These are phyloP conservation scores for Drosophila mayaguana DNA, from an alignment of 2,888 invertebrate genomes.

Conservation along the genomic window DNA sequence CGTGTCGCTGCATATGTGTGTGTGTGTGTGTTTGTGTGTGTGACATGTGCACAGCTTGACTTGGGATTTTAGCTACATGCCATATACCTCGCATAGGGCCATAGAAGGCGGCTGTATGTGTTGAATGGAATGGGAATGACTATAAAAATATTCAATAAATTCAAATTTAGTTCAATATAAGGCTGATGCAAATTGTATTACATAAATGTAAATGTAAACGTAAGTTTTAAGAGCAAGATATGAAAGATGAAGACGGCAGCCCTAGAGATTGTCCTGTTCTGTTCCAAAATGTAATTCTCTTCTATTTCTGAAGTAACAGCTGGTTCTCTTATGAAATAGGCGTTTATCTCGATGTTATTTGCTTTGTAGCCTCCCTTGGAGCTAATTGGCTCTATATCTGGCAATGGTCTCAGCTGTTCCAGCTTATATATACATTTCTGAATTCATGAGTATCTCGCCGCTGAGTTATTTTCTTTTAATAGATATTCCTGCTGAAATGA, in stretches of 20 bases:
- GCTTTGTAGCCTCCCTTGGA: no score
- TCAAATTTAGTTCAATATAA: not conserved
- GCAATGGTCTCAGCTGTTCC: no score
- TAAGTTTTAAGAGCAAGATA: no score
- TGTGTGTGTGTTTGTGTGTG: constrained; percentile 31
- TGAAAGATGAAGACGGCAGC: no score
- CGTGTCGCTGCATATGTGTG: constrained; percentile 36
- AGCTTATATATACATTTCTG: no score
- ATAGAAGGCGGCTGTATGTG: constrained; percentile 1
- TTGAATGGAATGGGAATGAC: no score
- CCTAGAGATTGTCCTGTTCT: no score
- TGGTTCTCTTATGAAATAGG: no score
- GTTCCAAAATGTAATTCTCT: no score
- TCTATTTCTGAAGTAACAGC: no score
- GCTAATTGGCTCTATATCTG: no score
- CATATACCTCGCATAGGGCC: constrained; percentile 10
- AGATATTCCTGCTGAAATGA: constrained; percentile 13
- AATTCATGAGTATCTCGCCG: constrained; percentile 18
- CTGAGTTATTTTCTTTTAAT: not conserved
- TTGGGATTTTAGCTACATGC: constrained; percentile 29
- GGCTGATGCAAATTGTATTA: not conserved
- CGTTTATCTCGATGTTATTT: no score
- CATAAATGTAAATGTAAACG: not conserved
- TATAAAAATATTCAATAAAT: not conserved
- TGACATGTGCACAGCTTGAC: constrained; percentile 67